A percentile compares a stretch with the other conserved stretches of the same genome.
Conservation (phyloP, 1,140 invertebrate genomes). For the Formica selysi region DNA sequence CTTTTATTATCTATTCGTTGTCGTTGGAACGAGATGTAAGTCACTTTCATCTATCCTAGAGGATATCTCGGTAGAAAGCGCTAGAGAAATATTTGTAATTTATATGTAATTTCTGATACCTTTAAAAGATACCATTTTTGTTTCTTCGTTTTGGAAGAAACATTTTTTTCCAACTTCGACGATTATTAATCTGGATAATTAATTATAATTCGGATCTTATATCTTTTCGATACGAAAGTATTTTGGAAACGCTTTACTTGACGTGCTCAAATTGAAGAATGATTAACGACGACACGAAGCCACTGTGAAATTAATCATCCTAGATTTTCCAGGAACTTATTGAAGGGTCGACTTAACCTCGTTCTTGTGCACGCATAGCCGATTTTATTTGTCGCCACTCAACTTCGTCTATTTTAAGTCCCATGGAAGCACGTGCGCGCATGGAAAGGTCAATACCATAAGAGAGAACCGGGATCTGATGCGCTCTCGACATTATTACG, state of each 20-base stretch:
- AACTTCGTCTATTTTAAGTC: slow-evolving; percentile 49
- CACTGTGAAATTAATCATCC: slow-evolving; percentile 38
- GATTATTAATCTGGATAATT: not conserved
- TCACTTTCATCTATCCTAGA: not conserved
- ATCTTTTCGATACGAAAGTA: not conserved
- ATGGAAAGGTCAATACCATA: slow-evolving; percentile 51
- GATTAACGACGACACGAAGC: slow-evolving; percentile 40
- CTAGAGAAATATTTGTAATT: not conserved
- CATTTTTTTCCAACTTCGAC: not conserved
- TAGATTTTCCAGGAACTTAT: slow-evolving; percentile 26
- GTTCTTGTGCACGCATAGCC: slow-evolving; percentile 9
- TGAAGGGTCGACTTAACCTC: slow-evolving; percentile 10
- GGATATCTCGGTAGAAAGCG: not conserved
- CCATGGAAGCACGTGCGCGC: slow-evolving; percentile 40
- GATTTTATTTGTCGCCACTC: slow-evolving; percentile 35
- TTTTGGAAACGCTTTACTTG: slow-evolving; percentile 7
- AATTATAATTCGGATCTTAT: too few relatives aligned
- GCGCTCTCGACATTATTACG: slow-evolving; percentile 39
- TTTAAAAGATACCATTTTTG: not conserved
- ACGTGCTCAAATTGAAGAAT: not conserved
- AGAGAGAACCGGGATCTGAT: slow-evolving; percentile 23
- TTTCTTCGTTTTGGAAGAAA: not conserved
- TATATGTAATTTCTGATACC: too few relatives aligned
- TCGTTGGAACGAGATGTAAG: not conserved
- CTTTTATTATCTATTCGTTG: slow-evolving; percentile 40